A percentile compares a stretch with the other conserved stretches of the same genome.
phyloP scores from a whole-genome alignment of 2,113 vertebrate genomes.

The Puma concolor region DNA sequence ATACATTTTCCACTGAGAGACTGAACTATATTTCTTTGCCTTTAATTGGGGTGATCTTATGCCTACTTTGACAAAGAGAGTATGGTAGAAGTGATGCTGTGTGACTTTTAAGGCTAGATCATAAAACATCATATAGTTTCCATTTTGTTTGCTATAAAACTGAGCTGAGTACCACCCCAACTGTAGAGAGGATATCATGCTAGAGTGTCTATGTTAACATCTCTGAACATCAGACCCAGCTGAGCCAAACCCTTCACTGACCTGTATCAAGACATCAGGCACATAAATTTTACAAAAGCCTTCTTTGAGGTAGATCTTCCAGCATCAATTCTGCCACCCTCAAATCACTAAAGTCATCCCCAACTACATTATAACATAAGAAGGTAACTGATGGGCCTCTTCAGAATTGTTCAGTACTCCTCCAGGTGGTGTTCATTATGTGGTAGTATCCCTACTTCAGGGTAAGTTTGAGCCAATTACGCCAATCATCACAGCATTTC shows the following conservation, averaged over 20 bases:
- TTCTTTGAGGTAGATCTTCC: background rate
- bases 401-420: background rate
- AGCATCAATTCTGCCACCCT: background rate
- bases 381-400: rapidly evolving
- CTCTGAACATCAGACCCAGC: background rate
- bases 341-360: background rate
- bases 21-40: background rate
- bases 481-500: background rate
- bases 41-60: background rate
- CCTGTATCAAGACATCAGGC: background rate
- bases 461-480: background rate
- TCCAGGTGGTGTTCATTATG: background rate
- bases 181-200: background rate
- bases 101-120: background rate
- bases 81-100: background rate
- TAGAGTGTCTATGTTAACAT: background rate
- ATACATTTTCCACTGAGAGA: background rate
- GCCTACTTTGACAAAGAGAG: background rate
- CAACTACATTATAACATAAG: background rate
- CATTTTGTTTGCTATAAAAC: background rate
- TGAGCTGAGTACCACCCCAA: background rate
- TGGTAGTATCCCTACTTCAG: background rate
- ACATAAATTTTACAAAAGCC: background rate
- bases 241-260: background rate
- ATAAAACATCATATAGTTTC: background rate